Conservation (phyloP, 2,888 invertebrate genomes). For the Lordiphosa fenestrarum region DNA sequence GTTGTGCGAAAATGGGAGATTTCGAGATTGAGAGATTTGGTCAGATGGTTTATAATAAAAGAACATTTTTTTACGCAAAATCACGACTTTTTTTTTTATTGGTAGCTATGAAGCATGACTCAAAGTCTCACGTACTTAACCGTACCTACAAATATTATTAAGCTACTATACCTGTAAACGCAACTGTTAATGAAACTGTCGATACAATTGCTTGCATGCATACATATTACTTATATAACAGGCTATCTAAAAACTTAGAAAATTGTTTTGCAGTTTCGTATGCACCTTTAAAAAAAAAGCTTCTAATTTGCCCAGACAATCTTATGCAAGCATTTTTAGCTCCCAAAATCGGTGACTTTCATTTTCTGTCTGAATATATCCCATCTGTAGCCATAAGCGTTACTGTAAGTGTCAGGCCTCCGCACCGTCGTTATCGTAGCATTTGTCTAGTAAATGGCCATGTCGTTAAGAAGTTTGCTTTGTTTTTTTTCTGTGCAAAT, state of each 20-base stretch:
- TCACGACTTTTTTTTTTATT: slow-evolving; percentile 4
- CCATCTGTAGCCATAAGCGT: slow-evolving; percentile 17
- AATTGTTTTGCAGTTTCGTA: slow-evolving; percentile 9
- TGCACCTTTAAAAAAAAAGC: slow-evolving; percentile 10
- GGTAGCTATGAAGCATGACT: slow-evolving; percentile 44
- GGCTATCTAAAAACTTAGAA: too few species aligned
- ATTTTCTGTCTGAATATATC: slow-evolving; percentile 8
- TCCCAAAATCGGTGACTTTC: slow-evolving; percentile 11
- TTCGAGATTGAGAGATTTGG: too few species aligned
- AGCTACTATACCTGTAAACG: slow-evolving; percentile 24
- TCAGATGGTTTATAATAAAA: too few species aligned
- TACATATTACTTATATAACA: too few species aligned
- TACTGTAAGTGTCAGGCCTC: slow-evolving; percentile 32
- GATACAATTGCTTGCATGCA: slow-evolving; percentile 11
- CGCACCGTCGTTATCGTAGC: slow-evolving; percentile 15
- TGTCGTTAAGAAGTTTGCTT: slow-evolving; percentile 32
- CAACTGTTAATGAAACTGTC: slow-evolving; percentile 26
- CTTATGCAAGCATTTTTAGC: slow-evolving; percentile 35
- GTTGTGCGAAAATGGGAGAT: too few species aligned
- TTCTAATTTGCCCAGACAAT: slow-evolving; percentile 50
- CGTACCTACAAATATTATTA: slow-evolving; percentile 31
- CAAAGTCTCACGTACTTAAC: slow-evolving; percentile 53
- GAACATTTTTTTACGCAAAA: too few species aligned
- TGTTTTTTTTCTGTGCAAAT: slow-evolving; percentile 47
- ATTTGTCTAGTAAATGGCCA: slow-evolving; percentile 2